Percentiles rank a stretch among this genome's conserved stretches.
Evolutionary conservation across 2,113 vertebrate species (phyloP).

Genomic region (Pygoscelis adeliae): DNA sequence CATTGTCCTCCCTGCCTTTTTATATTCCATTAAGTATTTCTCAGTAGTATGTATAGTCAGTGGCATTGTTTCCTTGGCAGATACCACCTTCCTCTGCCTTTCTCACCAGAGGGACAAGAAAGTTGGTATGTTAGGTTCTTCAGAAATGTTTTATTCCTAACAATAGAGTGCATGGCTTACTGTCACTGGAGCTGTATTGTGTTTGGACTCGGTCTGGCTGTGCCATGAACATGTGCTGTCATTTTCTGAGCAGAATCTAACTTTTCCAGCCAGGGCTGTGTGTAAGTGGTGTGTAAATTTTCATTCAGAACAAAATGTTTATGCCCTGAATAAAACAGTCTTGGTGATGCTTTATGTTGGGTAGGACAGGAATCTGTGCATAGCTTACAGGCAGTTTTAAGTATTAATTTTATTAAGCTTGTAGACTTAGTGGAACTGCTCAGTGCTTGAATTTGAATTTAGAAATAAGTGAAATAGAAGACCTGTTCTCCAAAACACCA

Average conservation of each 20-base stretch:
- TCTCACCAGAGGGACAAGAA: background rate
- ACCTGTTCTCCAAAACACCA: background rate
- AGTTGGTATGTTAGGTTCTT: background rate
- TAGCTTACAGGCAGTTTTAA: background rate
- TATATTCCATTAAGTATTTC: background rate
- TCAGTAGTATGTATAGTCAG: background rate
- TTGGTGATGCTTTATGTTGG: background rate
- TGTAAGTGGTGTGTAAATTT: background rate
- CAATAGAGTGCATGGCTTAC: background rate
- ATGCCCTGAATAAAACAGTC: background rate
- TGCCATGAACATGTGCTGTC: background rate
- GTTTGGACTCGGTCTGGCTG: background rate
- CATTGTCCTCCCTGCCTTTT: background rate
- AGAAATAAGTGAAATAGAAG: background rate
- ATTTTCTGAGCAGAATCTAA: background rate
- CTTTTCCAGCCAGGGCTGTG: background rate
- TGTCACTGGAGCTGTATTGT: background rate
- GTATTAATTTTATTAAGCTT: background rate
- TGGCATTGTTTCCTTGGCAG: background rate
- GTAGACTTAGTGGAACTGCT: background rate
- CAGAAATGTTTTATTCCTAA: background rate
- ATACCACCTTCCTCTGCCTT: background rate
- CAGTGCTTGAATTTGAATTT: background rate
- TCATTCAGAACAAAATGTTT: conserved; percentile 14
- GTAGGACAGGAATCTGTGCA: background rate